phyloP scores from a whole-genome alignment of 2,113 vertebrate species.

The Piaya cayana region DNA sequence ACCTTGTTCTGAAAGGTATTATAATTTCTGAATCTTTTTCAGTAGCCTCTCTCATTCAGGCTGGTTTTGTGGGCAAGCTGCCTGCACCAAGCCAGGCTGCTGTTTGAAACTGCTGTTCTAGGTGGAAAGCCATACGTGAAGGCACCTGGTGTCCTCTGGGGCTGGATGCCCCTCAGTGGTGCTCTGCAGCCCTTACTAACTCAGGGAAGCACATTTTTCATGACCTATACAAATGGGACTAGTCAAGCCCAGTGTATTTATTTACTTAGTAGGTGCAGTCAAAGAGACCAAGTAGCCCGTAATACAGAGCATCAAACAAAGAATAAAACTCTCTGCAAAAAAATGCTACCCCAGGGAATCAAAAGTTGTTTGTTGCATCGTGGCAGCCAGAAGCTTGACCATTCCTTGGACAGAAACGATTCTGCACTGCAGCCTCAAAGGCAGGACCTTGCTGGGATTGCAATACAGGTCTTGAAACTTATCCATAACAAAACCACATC shows the following conservation, averaged over 20 bases:
- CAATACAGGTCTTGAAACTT: background rate
- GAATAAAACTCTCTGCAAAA: background rate
- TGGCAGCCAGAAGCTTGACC: background rate
- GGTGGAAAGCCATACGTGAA: background rate
- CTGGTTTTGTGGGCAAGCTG: background rate
- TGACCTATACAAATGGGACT: background rate
- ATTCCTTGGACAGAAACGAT: background rate
- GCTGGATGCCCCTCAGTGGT: background rate
- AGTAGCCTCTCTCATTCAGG: background rate
- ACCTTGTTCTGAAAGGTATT: background rate
- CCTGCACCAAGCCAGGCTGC: background rate
- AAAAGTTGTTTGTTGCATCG: fast-evolving
- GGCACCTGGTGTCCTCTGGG: background rate
- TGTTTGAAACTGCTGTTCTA: background rate
- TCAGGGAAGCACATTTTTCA: background rate
- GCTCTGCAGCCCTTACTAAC: background rate
- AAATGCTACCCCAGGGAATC: background rate
- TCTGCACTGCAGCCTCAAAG: background rate
- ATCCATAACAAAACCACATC: background rate
- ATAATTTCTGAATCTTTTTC: background rate
- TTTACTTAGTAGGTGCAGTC: background rate
- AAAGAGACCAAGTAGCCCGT: background rate
- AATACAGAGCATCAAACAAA: background rate
- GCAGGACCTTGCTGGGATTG: background rate
- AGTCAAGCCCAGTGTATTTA: background rate